Evolutionary conservation across 2,797 vertebrate genomes (phyloP), one percentile per base, ranked within the genome.

Genomic region (Lacerta agilis): DNA sequence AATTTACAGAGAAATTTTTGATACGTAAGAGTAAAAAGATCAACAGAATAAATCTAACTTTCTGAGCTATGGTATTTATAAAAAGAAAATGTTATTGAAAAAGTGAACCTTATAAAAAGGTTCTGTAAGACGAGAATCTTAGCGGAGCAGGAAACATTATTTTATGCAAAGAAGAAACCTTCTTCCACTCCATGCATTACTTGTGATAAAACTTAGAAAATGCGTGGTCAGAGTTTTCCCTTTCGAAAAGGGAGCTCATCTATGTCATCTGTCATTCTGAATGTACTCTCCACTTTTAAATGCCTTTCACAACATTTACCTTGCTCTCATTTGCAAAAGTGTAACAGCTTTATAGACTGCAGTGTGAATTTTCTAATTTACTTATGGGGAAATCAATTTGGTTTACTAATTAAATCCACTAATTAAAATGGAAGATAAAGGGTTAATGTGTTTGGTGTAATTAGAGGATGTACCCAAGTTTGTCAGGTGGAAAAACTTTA

Each of bases 381-480:
- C 77, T 88, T 88, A 92, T 83, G 87, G 83, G 41, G 45, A 91
- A 93, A 91, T 92, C 0, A 87, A 69, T 92, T 90, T 88, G 89
- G 58, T 82, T 93, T 93, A 67, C 15, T 84, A 89, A 91, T 89
- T 90, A 93, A 93, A 94, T 77, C 77, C 38, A 93, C 87, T 91
- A 29, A 25, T 92, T 92, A 89, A 17, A 90, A 86, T 84, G 23
- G 38, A 29, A 93, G 20, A 33, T 55, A 92, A 92, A 89, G 33
- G 49, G 71, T 94, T 92, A 93, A 92, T 76, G 43, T 3, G 2
- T 84, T 87, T 91, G 27, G 69, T 90, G 27, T 20, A 90, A 87
- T 92, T 93, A 91, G 33, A 91, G 17, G 27, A 93, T 88, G n/a
- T 82, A 81, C 83, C 88, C 78, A 66, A 82, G 2, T 66, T 25